phyloP scores from a whole-genome alignment of 2,113 vertebrate genomes.

The Rhadina sibilatrix region DNA sequence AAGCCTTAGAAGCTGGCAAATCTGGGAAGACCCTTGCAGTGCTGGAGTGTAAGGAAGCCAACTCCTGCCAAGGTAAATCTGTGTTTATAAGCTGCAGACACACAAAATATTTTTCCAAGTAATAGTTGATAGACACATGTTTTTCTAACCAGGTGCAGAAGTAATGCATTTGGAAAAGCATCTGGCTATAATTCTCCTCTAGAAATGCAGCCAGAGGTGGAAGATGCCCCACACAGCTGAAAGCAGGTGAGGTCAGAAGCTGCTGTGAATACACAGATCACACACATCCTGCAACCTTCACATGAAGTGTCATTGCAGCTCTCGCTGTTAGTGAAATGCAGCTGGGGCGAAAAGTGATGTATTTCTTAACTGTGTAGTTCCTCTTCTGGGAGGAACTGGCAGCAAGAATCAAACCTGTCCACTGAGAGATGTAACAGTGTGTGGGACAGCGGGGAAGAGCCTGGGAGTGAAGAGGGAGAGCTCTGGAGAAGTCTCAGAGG shows the following conservation, averaged over 20 bases:
- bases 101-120: neutral
- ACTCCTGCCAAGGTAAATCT: neutral
- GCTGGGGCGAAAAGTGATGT: neutral
- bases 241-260: neutral
- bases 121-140: neutral
- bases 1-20: neutral
- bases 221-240: neutral
- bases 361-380: neutral
- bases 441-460: neutral
- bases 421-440: accelerated
- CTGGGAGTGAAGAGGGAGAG: accelerated
- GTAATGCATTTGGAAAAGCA: neutral
- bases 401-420: neutral
- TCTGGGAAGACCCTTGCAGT: neutral
- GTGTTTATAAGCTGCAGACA: neutral
- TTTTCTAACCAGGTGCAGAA: neutral
- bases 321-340: neutral
- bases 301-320: neutral
- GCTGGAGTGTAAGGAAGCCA: neutral
- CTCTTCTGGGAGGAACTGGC: neutral
- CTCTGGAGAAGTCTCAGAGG: accelerated
- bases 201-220: neutral
- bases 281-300: neutral
- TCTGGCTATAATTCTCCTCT: neutral
- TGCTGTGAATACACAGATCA: neutral